Conservation (phyloP, 1,140 invertebrate genomes). For the Aphis craccivora region DNA sequence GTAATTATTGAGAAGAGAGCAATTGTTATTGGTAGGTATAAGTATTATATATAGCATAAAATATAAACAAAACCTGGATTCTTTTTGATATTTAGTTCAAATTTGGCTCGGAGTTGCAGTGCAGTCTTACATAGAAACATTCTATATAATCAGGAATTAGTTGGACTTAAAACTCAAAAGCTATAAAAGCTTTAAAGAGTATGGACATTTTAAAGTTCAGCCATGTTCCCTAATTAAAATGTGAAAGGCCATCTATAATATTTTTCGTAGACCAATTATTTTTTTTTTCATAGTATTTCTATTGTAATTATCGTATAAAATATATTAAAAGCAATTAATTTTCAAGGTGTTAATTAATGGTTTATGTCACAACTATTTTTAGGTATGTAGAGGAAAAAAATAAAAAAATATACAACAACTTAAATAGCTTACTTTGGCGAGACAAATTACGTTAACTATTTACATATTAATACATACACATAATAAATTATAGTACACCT, state of each 20-base stretch:
- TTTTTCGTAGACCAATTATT: neutral
- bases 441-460: neutral
- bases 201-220: neutral
- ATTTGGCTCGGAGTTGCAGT: neutral
- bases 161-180: neutral
- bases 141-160: neutral
- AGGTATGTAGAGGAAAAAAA: neutral
- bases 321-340: neutral
- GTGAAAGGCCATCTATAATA: neutral
- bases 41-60: neutral
- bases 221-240: neutral
- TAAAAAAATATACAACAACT: neutral
- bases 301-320: neutral
- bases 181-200: neutral
- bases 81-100: neutral
- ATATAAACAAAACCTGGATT: neutral
- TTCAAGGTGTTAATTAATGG: neutral
- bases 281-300: neutral
- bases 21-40: too few species aligned
- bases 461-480: neutral
- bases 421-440: neutral
- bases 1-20: neutral
- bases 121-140: neutral
- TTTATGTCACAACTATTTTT: neutral
- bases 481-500: neutral